A percentile compares a stretch with the other conserved stretches of the same genome.
Evolutionary conservation across 2,113 vertebrate species (phyloP).

Genomic region (Myodes glareolus): DNA sequence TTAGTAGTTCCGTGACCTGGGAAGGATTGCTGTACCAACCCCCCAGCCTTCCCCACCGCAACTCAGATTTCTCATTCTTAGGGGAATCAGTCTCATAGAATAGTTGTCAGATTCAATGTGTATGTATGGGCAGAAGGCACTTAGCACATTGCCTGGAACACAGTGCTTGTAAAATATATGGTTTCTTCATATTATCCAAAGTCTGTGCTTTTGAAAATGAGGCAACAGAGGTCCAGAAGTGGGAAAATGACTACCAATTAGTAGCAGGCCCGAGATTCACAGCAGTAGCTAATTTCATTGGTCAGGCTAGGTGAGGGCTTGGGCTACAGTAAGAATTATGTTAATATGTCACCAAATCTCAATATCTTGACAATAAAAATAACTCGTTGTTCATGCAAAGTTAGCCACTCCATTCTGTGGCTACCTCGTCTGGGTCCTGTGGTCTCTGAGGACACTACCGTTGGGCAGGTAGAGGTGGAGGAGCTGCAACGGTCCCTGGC

Average conservation of each 20-base stretch:
- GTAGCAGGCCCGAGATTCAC: neutral
- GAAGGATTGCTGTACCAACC: neutral
- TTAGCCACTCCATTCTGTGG: too few species aligned
- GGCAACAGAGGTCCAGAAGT: neutral
- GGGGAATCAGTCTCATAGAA: neutral
- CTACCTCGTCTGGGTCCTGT: rapidly evolving
- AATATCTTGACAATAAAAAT: neutral
- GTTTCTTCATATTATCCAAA: neutral
- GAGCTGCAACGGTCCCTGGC: neutral
- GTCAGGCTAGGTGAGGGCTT: neutral
- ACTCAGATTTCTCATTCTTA: neutral
- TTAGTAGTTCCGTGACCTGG: neutral
- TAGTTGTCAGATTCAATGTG: neutral
- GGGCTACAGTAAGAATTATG: neutral
- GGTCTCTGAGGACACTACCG: rapidly evolving
- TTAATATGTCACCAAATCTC: neutral
- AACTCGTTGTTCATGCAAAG: neutral
- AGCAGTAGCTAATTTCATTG: neutral
- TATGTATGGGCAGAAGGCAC: conserved; percentile 14
- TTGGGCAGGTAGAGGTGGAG: neutral
- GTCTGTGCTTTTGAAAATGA: neutral
- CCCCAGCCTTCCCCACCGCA: neutral
- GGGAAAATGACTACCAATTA: neutral
- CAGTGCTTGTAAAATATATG: neutral
- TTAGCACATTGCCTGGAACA: neutral